Evolutionary conservation across 2,888 invertebrate genomes (phyloP).

Genomic region (Leptinotarsa rubiginosa): DNA sequence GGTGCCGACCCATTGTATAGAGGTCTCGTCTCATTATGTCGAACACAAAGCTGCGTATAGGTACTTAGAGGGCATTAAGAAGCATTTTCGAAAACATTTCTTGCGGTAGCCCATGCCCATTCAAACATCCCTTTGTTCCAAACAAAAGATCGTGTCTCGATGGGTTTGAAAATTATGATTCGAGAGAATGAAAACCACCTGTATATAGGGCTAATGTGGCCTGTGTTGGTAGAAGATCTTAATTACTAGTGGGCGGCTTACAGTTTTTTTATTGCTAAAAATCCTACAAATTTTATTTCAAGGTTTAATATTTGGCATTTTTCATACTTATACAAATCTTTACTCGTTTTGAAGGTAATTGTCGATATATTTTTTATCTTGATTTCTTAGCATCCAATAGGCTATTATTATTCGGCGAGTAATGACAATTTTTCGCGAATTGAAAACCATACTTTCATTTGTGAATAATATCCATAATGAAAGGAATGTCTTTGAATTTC

Average conservation of each 20-base stretch:
- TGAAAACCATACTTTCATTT: too few species aligned
- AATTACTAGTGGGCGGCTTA: neutral
- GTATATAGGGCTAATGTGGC: slow-evolving; percentile 10
- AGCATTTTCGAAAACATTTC: slow-evolving; percentile 54
- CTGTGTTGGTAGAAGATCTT: neutral
- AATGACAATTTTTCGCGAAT: too few species aligned
- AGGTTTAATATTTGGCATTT: neutral
- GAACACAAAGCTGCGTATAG: slow-evolving; percentile 53
- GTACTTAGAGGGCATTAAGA: slow-evolving; percentile 57
- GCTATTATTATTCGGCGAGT: too few species aligned
- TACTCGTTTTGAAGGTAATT: too few species aligned
- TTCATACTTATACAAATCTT: too few species aligned
- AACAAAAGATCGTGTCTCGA: slow-evolving; percentile 44
- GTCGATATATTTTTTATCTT: too few species aligned
- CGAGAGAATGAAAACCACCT: slow-evolving; percentile 20
- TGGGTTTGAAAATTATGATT: slow-evolving; percentile 51
- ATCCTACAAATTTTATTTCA: neutral
- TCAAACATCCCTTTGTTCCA: slow-evolving; percentile 44
- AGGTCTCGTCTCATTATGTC: slow-evolving; percentile 57
- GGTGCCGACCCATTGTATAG: slow-evolving; percentile 56
- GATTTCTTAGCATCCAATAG: too few species aligned
- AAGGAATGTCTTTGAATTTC: too few species aligned
- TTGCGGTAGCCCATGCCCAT: slow-evolving; percentile 50
- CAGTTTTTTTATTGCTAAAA: neutral
- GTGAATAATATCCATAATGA: too few species aligned